Evolutionary conservation across 2,888 invertebrate species (phyloP), one percentile per base, ranked within the genome.

Genomic region (Lottia gigantea): DNA sequence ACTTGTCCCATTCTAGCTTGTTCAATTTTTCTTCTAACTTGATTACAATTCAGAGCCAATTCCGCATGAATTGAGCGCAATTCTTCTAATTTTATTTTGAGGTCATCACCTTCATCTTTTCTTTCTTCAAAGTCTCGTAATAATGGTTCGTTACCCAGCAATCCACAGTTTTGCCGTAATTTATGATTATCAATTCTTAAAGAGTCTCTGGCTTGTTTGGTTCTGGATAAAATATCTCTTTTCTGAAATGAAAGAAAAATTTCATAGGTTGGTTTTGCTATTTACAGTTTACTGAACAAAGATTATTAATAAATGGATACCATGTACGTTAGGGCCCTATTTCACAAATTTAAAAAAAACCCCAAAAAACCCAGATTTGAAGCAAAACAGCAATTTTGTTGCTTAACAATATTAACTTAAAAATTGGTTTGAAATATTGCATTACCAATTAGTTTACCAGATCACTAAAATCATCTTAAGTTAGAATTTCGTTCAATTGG

Each of bases 121-220:
- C 88, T 76, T 72, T 88, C 86, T 79, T 91, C 90, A 87, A 90
- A 91, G 79, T 91, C 91, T 66, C 87, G 78, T 25, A 91, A 79
- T 64, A 91, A 81, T 15, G 88, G 86, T 68, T 89, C 88, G 78
- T 91, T 90, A 1, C 90, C 90, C n/a, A 91, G 82, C 45, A 91
- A 83, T 16, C 91, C 91, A 74, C 90, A 89, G 68, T 89, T 89
- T 73, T 89, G 88, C 66, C 88, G 82, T 66, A 91, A 77, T 71
- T 86, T 85, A 31, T 87, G 86, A 62, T 89, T 89, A 76, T 88
- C 88, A 19, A 84, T 84, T 68, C 91, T 83, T 68, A 89, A 86
- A 2, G 80, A 81, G 78, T 91, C 91, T 46, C 90, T 82, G 15
- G 88, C 85, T 75, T 84, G 90, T 87, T 84, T 91, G 66, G 76